Conservation (phyloP, 2,797 vertebrate species). For the Acridotheres tristis region DNA sequence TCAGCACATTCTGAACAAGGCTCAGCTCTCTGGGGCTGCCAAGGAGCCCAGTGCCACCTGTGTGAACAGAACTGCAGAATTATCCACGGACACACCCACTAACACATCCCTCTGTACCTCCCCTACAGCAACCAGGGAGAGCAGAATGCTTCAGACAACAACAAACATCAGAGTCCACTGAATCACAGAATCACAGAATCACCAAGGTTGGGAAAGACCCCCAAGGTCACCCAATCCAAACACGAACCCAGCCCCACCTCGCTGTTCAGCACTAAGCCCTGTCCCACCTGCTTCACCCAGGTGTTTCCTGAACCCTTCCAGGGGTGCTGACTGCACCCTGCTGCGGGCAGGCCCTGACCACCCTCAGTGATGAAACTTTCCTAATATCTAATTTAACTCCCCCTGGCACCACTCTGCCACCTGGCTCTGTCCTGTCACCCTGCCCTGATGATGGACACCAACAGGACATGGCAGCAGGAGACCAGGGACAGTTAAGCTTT, state of each 20-base stretch:
- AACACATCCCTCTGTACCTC: background rate
- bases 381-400: background rate
- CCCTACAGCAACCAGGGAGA: fast-evolving
- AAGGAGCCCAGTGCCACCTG: background rate
- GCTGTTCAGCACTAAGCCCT: too few relatives aligned
- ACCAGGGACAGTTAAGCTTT: background rate
- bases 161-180: background rate
- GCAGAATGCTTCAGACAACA: background rate
- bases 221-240: background rate
- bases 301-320: fast-evolving
- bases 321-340: background rate
- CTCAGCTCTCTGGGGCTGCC: background rate
- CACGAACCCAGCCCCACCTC: background rate
- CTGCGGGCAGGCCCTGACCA: background rate
- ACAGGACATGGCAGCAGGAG: background rate
- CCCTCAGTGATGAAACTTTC: background rate
- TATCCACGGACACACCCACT: background rate
- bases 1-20: fast-evolving
- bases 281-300: background rate
- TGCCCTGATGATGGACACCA: background rate
- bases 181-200: background rate
- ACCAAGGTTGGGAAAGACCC: background rate
- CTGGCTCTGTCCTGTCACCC: background rate
- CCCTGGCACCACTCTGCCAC: background rate
- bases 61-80: background rate